Percentiles rank a stretch among this genome's conserved stretches.
These are phyloP conservation scores for Grus americana DNA, from an alignment of 2,113 vertebrate species.

Conservation along the genomic window DNA sequence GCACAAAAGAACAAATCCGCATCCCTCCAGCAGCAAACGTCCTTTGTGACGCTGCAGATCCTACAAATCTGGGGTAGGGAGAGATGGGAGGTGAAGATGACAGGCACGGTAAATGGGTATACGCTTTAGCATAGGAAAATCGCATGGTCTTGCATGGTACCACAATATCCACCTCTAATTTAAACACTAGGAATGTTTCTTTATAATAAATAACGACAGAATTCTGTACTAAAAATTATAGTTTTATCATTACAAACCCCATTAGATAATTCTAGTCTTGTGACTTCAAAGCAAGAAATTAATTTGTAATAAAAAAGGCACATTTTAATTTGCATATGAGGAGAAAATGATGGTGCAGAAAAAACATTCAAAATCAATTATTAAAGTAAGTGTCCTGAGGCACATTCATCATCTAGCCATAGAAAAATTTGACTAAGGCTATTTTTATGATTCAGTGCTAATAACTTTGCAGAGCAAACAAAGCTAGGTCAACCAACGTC, in stretches of 20 bases:
- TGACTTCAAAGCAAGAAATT: background rate
- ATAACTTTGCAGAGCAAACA: background rate
- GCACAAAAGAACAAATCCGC: background rate
- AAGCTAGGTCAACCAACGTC: background rate
- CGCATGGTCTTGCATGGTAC: background rate
- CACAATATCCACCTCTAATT: background rate
- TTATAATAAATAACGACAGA: background rate
- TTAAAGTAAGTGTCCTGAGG: background rate
- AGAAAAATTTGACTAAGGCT: background rate
- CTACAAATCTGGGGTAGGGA: background rate
- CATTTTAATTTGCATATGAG: background rate
- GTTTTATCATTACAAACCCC: background rate
- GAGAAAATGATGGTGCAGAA: background rate
- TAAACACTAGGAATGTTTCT: background rate
- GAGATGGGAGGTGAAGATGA: background rate
- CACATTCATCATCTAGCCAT: background rate
- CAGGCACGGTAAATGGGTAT: background rate
- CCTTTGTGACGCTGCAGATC: background rate
- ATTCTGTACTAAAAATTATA: background rate
- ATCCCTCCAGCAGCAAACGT: background rate
- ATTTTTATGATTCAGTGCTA: background rate
- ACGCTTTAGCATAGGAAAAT: background rate
- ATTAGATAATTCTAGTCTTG: background rate
- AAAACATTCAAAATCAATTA: background rate
- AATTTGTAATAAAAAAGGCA: background rate